A percentile compares a stretch with the other conserved stretches of the same genome.
Conservation (phyloP, 2,888 invertebrate species). For the Sicus ferrugineus region DNA sequence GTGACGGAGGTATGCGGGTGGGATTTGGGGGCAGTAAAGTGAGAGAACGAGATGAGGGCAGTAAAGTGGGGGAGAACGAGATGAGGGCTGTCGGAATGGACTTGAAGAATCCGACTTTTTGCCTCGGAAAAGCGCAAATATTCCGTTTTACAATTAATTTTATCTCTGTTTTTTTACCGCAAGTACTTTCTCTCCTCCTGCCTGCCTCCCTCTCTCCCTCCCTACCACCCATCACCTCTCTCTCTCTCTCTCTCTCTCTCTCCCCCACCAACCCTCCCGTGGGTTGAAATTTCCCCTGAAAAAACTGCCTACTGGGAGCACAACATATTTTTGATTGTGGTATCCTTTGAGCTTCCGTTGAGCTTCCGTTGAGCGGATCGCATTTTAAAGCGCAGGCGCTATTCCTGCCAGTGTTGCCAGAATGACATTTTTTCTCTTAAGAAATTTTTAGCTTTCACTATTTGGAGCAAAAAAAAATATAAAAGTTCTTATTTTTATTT, state of each 20-base stretch:
- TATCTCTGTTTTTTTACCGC: neutral
- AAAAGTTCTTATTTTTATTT: too few relatives aligned
- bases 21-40: too few relatives aligned
- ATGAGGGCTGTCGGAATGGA: too few relatives aligned
- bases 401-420: conserved; percentile 21
- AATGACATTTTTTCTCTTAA: neutral
- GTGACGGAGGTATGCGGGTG: too few relatives aligned
- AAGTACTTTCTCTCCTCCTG: neutral
- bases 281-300: too few relatives aligned
- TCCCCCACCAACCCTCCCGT: too few relatives aligned
- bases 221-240: neutral
- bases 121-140: too few relatives aligned
- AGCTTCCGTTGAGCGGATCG: neutral
- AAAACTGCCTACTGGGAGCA: neutral
- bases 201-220: conserved; percentile 5
- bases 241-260: neutral
- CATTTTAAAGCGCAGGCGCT: conserved; percentile 24
- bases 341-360: conserved; percentile 17
- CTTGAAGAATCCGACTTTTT: too few relatives aligned
- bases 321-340: conserved; percentile 33
- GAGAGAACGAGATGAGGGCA: too few relatives aligned
- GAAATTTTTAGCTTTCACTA: neutral
- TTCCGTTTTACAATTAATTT: too few relatives aligned
- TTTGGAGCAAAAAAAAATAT: neutral
- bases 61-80: too few relatives aligned